phyloP scores from a whole-genome alignment of 2,888 invertebrate genomes.

The Brachypalpus laphriformis region DNA sequence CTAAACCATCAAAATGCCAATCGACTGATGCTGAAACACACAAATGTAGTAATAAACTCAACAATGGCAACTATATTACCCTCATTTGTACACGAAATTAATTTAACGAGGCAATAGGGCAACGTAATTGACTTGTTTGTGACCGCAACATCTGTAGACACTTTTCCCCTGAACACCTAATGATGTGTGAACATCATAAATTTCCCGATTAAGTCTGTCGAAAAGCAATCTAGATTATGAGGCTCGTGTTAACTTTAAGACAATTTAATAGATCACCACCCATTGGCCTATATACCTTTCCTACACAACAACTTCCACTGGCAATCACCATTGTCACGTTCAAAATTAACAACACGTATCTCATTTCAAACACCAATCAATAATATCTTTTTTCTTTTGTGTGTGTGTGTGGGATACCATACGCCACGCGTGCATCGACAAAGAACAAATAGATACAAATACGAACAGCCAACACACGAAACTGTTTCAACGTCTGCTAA shows the following conservation, averaged over 20 bases:
- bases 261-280: constrained; percentile 19
- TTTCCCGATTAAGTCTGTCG: neutral
- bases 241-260: neutral
- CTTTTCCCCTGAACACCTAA: neutral
- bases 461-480: neutral
- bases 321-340: neutral
- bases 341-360: constrained; percentile 18
- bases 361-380: constrained; percentile 21
- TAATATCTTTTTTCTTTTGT: neutral
- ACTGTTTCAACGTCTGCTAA: neutral
- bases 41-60: too few relatives aligned
- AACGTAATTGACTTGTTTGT: neutral
- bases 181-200: neutral
- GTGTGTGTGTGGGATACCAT: neutral
- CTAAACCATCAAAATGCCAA: too few relatives aligned
- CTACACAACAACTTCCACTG: neutral
- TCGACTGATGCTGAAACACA: too few relatives aligned
- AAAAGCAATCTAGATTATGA: neutral
- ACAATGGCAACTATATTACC: neutral
- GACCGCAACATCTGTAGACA: neutral
- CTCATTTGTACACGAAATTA: neutral
- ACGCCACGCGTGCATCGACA: neutral
- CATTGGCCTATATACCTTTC: neutral
- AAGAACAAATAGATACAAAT: neutral
- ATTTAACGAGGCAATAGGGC: neutral